Evolutionary conservation across 2,888 invertebrate genomes (phyloP).

Genomic region (Drosophila lacicola): DNA sequence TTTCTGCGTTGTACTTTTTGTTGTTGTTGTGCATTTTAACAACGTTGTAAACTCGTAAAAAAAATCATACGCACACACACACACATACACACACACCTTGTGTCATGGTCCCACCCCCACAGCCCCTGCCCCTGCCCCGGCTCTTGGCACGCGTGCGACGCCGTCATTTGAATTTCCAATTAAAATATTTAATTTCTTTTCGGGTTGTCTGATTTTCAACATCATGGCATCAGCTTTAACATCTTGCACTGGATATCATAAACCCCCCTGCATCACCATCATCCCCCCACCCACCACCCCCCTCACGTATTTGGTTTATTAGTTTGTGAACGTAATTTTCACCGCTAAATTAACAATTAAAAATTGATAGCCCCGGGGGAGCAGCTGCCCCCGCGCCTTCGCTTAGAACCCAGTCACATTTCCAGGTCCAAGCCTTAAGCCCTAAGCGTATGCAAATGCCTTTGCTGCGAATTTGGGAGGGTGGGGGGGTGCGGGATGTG

Average conservation of each 20-base stretch:
- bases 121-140: background rate
- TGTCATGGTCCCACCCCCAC: background rate
- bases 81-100: conserved; percentile 15
- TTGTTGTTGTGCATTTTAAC: conserved; percentile 70
- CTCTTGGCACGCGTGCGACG: conserved; percentile 30
- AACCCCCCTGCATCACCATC: background rate
- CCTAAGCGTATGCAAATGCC: conserved; percentile 56
- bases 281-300: background rate
- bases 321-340: conserved; percentile 73
- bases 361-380: conserved; percentile 77
- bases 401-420: background rate
- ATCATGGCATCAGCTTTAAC: conserved; percentile 30
- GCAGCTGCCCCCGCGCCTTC: background rate
- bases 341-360: conserved; percentile 80
- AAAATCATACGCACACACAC: conserved; percentile 8
- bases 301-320: conserved; percentile 43
- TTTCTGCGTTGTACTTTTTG: conserved; percentile 39
- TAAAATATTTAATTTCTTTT: conserved; percentile 81
- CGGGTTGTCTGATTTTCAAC: conserved; percentile 72
- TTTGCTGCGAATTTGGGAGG: background rate
- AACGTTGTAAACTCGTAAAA: conserved; percentile 80
- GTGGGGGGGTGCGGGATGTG: background rate
- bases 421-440: conserved; percentile 18
- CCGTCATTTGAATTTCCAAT: conserved; percentile 79
- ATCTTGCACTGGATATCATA: conserved; percentile 32